Conservation (phyloP, 2,888 invertebrate genomes). For the Stramonita haemastoma region DNA sequence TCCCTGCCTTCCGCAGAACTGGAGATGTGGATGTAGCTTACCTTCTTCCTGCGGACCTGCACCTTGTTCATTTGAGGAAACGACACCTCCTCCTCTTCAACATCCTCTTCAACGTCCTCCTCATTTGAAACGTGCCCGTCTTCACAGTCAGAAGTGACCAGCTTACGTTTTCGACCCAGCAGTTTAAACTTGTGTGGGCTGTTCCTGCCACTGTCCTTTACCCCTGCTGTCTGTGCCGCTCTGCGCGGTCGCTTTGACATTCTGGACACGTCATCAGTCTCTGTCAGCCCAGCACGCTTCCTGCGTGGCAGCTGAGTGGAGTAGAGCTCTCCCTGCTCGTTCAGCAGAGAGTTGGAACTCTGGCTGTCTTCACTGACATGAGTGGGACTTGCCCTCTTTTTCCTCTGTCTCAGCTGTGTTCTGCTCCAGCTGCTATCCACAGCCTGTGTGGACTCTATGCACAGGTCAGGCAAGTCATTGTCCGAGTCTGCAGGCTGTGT, state of each 20-base stretch:
- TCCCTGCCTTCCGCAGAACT: background rate
- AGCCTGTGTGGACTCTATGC: background rate
- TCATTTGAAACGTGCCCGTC: background rate
- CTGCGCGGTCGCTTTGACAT: background rate
- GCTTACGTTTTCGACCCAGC: background rate
- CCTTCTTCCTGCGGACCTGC: background rate
- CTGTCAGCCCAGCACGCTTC: background rate
- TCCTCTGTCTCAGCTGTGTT: background rate
- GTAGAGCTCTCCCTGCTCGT: constrained; percentile 58
- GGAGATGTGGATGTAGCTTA: background rate
- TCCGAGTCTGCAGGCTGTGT: constrained; percentile 15
- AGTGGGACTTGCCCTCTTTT: background rate
- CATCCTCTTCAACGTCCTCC: background rate
- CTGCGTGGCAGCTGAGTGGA: constrained; percentile 53
- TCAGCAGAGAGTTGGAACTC: constrained; percentile 54
- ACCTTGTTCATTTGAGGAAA: background rate
- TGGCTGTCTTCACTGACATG: constrained; percentile 49
- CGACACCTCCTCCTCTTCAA: constrained; percentile 12
- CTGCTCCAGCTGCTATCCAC: background rate
- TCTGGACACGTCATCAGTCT: background rate
- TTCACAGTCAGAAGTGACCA: background rate
- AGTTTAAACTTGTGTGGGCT: too few relatives aligned
- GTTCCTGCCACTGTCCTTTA: background rate
- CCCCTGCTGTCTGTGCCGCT: background rate
- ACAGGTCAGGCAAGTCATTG: constrained; percentile 15